Evolutionary conservation across 1,140 invertebrate genomes (phyloP).

Genomic region (Drosophila elegans): DNA sequence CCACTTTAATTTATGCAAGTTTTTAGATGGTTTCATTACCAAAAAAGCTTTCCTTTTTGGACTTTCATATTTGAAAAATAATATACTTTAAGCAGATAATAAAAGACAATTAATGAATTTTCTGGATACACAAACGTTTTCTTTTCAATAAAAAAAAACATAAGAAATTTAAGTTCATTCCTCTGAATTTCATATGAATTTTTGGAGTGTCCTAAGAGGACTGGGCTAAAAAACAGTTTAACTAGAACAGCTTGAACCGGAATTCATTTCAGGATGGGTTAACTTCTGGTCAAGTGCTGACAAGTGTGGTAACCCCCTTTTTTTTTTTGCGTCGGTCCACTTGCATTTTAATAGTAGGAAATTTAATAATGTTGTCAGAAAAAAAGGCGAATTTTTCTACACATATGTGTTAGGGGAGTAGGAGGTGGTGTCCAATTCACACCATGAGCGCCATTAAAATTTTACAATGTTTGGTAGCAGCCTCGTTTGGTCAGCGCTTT

Average conservation of each 20-base stretch:
- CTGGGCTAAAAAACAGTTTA: constrained; percentile 2
- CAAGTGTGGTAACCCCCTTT: constrained; percentile 19
- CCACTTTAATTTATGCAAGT: constrained; percentile 15
- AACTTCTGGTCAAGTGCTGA: constrained; percentile 48
- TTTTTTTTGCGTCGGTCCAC: constrained; percentile 19
- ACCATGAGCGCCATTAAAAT: constrained; percentile 60
- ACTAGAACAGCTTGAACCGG: constrained; percentile 25
- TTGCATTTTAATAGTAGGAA: constrained; percentile 53
- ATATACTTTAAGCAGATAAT: no score
- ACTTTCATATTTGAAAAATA: no score
- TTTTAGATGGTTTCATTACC: no score
- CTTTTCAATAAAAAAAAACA: no score
- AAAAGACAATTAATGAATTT: no score
- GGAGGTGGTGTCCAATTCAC: constrained; percentile 46
- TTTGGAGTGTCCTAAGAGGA: background rate
- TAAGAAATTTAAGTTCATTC: no score
- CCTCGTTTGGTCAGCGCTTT: constrained; percentile 57
- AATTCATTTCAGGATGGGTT: constrained; percentile 30
- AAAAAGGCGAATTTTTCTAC: constrained; percentile 24
- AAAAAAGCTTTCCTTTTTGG: no score
- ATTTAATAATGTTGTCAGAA: constrained; percentile 55
- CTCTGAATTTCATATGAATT: background rate
- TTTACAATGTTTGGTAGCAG: constrained; percentile 60
- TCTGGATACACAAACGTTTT: no score
- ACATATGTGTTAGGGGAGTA: constrained; percentile 8